These are phyloP conservation scores for Augochlora pura DNA, from an alignment of 1,140 invertebrate species.

Conservation along the genomic window DNA sequence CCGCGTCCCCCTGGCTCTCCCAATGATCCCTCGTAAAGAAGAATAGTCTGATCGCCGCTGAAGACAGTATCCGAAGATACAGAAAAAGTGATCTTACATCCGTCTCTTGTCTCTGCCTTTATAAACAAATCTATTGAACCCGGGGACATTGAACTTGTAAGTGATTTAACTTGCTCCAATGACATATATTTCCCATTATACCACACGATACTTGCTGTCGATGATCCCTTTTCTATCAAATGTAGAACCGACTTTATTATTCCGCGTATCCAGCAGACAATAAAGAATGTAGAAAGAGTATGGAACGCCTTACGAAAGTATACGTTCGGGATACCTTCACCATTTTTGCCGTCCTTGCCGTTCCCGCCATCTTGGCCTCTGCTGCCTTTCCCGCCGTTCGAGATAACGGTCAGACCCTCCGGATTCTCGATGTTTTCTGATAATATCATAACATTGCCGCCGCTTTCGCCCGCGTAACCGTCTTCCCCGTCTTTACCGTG, in stretches of 20 bases:
- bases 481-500: constrained; percentile 33
- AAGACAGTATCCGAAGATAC: background rate
- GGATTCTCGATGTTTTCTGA: constrained; percentile 39
- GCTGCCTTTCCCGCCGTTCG: constrained; percentile 51
- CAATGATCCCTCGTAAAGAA: constrained; percentile 30
- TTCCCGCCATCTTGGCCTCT: constrained; percentile 46
- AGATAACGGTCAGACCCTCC: constrained; percentile 49
- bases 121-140: too few species aligned
- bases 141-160: too few species aligned
- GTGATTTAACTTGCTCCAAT: too few species aligned
- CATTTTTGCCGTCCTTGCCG: constrained; percentile 36
- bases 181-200: too few species aligned
- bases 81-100: constrained; percentile 5
- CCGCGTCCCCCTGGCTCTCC: constrained; percentile 39
- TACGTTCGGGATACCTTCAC: background rate
- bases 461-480: constrained; percentile 54
- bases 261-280: too few species aligned
- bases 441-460: constrained; percentile 52
- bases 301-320: background rate
- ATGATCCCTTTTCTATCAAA: too few species aligned
- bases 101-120: background rate
- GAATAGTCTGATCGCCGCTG: background rate
- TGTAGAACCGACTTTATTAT: too few species aligned
- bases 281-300: background rate
- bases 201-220: too few species aligned